A percentile compares a stretch with the other conserved stretches of the same genome.
Conservation (phyloP, 2,113 vertebrate species). For the Vireo altiloquus region DNA sequence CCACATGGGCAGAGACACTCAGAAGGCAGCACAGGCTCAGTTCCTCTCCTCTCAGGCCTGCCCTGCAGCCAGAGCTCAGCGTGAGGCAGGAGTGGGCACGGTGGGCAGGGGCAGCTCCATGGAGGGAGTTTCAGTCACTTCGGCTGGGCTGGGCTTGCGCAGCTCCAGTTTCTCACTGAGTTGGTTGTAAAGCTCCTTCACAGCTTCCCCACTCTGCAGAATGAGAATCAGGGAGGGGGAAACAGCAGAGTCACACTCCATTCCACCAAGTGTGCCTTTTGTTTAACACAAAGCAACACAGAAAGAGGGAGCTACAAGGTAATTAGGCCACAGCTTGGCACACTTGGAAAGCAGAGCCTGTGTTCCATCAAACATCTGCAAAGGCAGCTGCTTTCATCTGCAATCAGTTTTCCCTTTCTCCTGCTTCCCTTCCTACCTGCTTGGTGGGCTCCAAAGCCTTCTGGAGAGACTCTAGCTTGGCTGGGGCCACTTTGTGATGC, state of each 20-base stretch:
- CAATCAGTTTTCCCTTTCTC: background rate
- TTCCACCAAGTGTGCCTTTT: background rate
- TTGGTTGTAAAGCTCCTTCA: conserved; percentile 89
- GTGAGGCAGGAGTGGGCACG: conserved; percentile 70
- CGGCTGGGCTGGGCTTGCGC: conserved; percentile 81
- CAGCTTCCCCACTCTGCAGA: conserved; percentile 85
- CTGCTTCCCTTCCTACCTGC: conserved; percentile 77
- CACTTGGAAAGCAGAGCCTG: background rate
- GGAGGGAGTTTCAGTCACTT: conserved; percentile 75
- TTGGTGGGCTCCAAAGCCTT: conserved; percentile 91
- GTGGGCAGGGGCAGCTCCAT: conserved; percentile 88
- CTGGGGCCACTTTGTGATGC: conserved; percentile 86
- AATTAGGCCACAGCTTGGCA: background rate
- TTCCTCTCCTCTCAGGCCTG: background rate
- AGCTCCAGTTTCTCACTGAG: conserved; percentile 86
- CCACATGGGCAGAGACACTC: background rate
- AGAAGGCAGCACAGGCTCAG: background rate
- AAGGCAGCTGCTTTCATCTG: background rate
- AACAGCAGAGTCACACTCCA: background rate
- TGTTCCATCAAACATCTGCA: background rate
- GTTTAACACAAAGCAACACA: background rate
- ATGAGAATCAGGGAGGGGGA: background rate
- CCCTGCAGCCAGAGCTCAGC: background rate
- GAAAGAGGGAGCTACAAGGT: background rate
- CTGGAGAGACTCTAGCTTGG: conserved; percentile 83